Base-by-base conservation (phyloP, 2,888 invertebrate species). In the Buathra laborator region DNA sequence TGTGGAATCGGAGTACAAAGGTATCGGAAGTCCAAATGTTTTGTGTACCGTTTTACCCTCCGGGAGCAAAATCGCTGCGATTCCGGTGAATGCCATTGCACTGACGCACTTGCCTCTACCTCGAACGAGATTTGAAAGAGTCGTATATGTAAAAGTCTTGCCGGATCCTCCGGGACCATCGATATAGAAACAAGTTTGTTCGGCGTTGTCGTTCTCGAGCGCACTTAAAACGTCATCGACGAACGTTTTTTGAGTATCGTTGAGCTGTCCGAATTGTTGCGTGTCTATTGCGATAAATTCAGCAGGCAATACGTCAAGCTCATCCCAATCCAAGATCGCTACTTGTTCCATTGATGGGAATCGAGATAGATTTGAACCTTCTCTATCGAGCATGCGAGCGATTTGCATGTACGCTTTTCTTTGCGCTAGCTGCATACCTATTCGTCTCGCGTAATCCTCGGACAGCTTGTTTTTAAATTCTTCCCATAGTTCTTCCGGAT, bases 151-250 rank as follows among this genome's bases (percentile, higher is more conserved):
- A 81, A 88, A 94, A 2, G 94, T 94, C 88, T 94, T 94, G 2
- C 93, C 94, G 24, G 93, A 91, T 16, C 94, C 94, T 5, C 93
- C 94, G 1, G 94, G 93, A 14, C 93, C 94, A 87, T 94, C 94
- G 29, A 87, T 84, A 43, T 86, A 88, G 24, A 85, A 7, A 94
- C 29, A 74, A 84, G 16, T 84, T 56, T 68, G 24, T 16, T 75
- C 56, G 2, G n/a, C 9, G 46, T 64, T 19, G 53, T 59, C 14
- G 29, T 81, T 59, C 62, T 87, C 77, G 10, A 85, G n/a, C 4
- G 62, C 53, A 12, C 53, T 64, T 24, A 87, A 3, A 24, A 87
- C 77, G 3, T 46, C 74, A 56, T 89, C 87, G 37, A 86, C 84
- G 51, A 89, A 78, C 29, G 76, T 10, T 62, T 85, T 87, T 83